These are phyloP conservation scores for Helicorthomorpha holstii DNA, from an alignment of 1,140 invertebrate genomes.

Conservation along the genomic window DNA sequence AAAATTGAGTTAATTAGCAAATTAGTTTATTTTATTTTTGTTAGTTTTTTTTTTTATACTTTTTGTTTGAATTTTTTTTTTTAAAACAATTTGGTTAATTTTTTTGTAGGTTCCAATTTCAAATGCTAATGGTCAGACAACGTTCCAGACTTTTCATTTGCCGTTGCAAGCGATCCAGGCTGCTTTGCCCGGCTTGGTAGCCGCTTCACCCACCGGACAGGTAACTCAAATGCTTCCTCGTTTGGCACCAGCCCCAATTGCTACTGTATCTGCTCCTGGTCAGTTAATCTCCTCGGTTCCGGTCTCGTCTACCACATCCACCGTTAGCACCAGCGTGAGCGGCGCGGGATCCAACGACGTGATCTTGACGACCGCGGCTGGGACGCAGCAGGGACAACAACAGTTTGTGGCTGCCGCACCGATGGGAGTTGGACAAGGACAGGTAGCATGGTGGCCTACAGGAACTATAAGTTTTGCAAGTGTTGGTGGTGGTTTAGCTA, in stretches of 20 bases:
- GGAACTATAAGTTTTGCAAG: constrained; percentile 17
- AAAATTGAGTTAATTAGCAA: too few species aligned
- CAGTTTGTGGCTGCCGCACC: constrained; percentile 1
- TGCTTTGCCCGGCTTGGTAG: constrained; percentile 30
- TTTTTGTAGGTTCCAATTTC: constrained; percentile 85
- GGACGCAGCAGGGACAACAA: not conserved
- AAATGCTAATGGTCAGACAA: constrained; percentile 70
- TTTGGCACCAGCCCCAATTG: constrained; percentile 56
- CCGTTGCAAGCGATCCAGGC: constrained; percentile 56
- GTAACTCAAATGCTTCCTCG: constrained; percentile 53
- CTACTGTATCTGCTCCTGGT: constrained; percentile 50
- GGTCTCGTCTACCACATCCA: constrained; percentile 15
- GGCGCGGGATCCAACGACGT: constrained; percentile 17
- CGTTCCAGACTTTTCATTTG: constrained; percentile 83
- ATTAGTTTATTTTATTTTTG: too few species aligned
- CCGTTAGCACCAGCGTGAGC: constrained; percentile 16
- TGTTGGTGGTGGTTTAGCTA: constrained; percentile 16
- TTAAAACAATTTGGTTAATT: too few species aligned
- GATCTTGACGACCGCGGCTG: constrained; percentile 12
- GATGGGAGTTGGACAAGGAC: not conserved
- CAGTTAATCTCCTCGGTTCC: constrained; percentile 40
- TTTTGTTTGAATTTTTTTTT: too few species aligned
- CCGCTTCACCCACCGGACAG: constrained; percentile 31
- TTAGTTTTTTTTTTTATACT: too few species aligned
- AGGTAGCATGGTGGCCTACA: constrained; percentile 5